Conservation (phyloP, 2,888 invertebrate genomes). For the Lasioglossum vierecki region DNA sequence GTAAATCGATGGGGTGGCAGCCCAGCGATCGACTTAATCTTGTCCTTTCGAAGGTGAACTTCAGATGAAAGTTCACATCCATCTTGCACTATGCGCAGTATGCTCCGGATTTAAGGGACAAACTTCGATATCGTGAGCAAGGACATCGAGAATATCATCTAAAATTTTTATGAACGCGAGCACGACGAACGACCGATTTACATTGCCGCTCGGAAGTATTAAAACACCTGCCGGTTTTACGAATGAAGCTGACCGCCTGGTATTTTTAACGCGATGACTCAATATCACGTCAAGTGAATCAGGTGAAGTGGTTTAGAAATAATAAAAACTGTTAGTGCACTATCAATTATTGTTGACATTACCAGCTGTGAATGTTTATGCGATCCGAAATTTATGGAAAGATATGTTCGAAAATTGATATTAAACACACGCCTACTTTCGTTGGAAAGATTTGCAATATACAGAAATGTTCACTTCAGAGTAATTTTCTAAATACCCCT, state of each 20-base stretch:
- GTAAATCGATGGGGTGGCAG: constrained; percentile 16
- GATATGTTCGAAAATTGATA: background rate
- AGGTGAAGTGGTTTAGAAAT: background rate
- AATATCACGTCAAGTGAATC: background rate
- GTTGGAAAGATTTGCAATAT: no score
- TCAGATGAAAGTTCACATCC: background rate
- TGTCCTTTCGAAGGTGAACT: constrained; percentile 14
- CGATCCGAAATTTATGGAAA: background rate
- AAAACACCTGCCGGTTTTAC: background rate
- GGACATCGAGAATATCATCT: background rate
- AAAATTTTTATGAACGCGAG: background rate
- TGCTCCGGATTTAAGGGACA: background rate
- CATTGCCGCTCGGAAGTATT: background rate
- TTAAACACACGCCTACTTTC: background rate
- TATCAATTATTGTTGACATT: background rate
- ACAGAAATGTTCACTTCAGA: no score
- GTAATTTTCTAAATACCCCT: no score
- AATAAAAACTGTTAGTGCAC: background rate
- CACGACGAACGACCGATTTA: background rate
- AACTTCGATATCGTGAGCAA: constrained; percentile 5
- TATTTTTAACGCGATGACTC: background rate
- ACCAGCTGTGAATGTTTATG: background rate
- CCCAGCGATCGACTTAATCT: constrained; percentile 26
- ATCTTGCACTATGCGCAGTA: background rate
- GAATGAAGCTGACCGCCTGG: background rate